Conservation (phyloP, 2,797 vertebrate species). For the Poecilia gillii region DNA sequence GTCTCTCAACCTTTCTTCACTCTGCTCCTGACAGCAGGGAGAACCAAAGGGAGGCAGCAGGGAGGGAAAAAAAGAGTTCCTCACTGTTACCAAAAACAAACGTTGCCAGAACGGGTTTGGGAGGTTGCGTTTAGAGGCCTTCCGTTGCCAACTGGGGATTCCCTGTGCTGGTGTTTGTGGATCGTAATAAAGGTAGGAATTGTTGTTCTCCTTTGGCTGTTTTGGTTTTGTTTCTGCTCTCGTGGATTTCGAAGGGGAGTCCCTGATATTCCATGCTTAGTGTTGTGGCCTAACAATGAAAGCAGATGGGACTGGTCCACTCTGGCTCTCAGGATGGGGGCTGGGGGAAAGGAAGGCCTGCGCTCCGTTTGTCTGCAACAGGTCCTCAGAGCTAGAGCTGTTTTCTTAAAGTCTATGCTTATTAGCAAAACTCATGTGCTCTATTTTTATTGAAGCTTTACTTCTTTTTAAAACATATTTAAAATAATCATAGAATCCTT, state of each 20-base stretch:
- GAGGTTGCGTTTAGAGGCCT: slow-evolving; percentile 5
- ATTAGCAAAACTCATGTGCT: background rate
- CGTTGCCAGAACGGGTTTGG: slow-evolving; percentile 19
- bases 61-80: slow-evolving; percentile 32
- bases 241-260: slow-evolving; percentile 29
- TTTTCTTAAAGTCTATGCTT: background rate
- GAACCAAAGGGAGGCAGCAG: slow-evolving; percentile 33
- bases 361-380: slow-evolving; percentile 14
- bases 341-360: slow-evolving; percentile 36
- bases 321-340: slow-evolving; percentile 57
- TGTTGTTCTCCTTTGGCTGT: background rate
- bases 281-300: slow-evolving; percentile 72
- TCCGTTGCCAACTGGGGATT: background rate
- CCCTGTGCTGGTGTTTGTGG: slow-evolving; percentile 51
- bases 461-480: background rate
- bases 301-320: slow-evolving; percentile 65
- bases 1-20: slow-evolving; percentile 36
- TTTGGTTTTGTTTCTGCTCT: slow-evolving; percentile 30
- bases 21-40: slow-evolving; percentile 47
- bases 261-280: slow-evolving; percentile 20
- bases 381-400: slow-evolving; percentile 3
- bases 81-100: slow-evolving; percentile 24
- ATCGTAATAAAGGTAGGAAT: slow-evolving; percentile 81
- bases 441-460: background rate
- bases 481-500: background rate